phyloP scores from a whole-genome alignment of 2,888 invertebrate species.

The Alviniconcha strummeri region DNA sequence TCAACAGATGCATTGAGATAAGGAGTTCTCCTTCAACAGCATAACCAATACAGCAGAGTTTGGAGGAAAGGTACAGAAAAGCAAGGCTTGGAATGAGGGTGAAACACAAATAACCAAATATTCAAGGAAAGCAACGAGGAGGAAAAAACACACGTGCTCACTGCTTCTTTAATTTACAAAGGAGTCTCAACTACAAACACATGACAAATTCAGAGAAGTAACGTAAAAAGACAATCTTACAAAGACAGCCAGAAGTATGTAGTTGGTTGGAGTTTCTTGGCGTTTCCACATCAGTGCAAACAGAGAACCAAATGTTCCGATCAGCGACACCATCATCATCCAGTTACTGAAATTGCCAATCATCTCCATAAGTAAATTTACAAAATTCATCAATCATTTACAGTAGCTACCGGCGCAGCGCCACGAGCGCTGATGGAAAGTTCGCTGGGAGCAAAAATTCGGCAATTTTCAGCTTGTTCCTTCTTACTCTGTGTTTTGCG shows the following conservation, averaged over 20 bases:
- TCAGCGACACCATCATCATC: constrained; percentile 72
- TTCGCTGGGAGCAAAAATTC: no score
- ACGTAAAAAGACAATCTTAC: constrained; percentile 77
- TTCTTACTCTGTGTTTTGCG: no score
- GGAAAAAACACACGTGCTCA: no score
- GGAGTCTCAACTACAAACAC: no score
- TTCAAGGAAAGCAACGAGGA: background rate
- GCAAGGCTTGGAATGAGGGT: background rate
- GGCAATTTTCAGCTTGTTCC: no score
- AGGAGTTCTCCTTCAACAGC: no score
- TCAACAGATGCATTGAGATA: no score
- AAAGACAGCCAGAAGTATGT: constrained; percentile 84
- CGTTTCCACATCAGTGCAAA: constrained; percentile 80
- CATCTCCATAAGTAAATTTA: background rate
- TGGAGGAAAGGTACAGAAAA: background rate
- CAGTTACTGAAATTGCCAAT: constrained; percentile 70
- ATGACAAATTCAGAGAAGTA: no score
- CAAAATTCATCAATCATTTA: background rate
- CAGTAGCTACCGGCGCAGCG: no score
- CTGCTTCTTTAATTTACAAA: no score
- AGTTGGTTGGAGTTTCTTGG: constrained; percentile 85
- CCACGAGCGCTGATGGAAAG: no score
- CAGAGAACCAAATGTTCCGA: constrained; percentile 68
- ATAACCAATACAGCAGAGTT: no score
- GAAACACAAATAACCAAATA: background rate